Conservation (phyloP, 2,113 vertebrate species). For the Peromyscus leucopus region DNA sequence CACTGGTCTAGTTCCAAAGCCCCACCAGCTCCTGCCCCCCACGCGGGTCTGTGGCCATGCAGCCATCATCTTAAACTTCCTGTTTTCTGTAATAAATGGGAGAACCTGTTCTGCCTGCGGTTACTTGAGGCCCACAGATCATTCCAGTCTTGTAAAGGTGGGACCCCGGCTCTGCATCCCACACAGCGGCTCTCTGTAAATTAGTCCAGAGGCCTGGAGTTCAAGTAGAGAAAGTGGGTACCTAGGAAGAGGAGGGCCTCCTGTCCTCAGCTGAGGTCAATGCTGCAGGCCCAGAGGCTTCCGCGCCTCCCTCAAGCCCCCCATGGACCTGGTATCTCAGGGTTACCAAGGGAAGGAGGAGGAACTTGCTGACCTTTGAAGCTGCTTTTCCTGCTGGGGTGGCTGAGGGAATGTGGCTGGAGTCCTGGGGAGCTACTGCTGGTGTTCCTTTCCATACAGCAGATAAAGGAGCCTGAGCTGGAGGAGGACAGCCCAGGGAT, state of each 20-base stretch:
- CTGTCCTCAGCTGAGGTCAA: background rate
- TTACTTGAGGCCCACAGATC: background rate
- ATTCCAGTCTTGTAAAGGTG: background rate
- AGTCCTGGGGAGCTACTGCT: accelerated
- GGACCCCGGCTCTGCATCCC: background rate
- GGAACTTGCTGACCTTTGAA: constrained; percentile 20
- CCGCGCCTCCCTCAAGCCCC: background rate
- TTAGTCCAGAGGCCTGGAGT: background rate
- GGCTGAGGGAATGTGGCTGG: background rate
- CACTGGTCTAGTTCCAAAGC: accelerated
- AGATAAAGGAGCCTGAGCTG: background rate
- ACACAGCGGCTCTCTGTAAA: background rate
- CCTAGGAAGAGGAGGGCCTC: background rate
- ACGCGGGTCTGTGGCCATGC: background rate
- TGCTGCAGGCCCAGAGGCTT: background rate
- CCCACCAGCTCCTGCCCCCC: background rate
- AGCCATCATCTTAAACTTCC: background rate
- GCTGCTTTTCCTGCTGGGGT: background rate
- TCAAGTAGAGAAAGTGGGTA: background rate
- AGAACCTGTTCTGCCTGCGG: background rate
- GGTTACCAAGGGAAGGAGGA: constrained; percentile 27
- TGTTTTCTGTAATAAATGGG: background rate
- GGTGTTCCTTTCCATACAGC: background rate
- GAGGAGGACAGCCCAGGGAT: background rate
- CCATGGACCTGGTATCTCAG: background rate